Conservation (phyloP, 2,888 invertebrate species). For the Oligia latruncula region DNA sequence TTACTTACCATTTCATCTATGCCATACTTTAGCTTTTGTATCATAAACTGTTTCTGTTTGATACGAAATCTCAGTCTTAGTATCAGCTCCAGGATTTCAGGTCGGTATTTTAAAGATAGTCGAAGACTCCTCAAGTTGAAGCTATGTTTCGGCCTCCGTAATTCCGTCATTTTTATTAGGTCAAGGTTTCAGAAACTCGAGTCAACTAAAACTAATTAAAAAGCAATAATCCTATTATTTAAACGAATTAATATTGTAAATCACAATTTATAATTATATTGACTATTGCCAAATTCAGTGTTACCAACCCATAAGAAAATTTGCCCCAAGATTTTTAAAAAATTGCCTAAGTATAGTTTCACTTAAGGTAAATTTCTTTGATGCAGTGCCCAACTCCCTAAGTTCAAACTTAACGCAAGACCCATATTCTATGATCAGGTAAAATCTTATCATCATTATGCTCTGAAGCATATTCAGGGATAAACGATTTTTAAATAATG, state of each 20-base stretch:
- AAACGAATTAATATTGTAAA: background rate
- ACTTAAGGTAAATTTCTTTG: too few relatives aligned
- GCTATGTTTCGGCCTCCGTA: slow-evolving; percentile 58
- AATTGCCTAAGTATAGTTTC: too few relatives aligned
- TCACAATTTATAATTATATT: too few relatives aligned
- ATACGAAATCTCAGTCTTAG: slow-evolving; percentile 90
- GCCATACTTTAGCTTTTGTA: slow-evolving; percentile 90
- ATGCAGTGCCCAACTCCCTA: too few relatives aligned
- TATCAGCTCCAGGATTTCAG: slow-evolving; percentile 90
- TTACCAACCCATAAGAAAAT: too few relatives aligned
- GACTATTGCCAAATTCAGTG: too few relatives aligned
- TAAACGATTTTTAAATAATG: too few relatives aligned
- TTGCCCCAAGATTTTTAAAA: too few relatives aligned
- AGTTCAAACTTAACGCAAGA: too few relatives aligned
- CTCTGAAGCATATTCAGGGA: too few relatives aligned
- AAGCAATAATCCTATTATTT: background rate
- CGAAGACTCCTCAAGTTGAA: slow-evolving; percentile 76
- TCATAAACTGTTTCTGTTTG: slow-evolving; percentile 89
- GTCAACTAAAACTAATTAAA: slow-evolving; percentile 2
- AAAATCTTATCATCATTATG: too few relatives aligned
- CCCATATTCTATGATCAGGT: too few relatives aligned
- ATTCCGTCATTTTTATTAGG: slow-evolving; percentile 60
- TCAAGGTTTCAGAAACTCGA: background rate
- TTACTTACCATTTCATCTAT: slow-evolving; percentile 87
- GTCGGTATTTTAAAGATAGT: slow-evolving; percentile 88